These are phyloP conservation scores for Aradus depressus DNA, from an alignment of 2,888 invertebrate species.

Conservation along the genomic window DNA sequence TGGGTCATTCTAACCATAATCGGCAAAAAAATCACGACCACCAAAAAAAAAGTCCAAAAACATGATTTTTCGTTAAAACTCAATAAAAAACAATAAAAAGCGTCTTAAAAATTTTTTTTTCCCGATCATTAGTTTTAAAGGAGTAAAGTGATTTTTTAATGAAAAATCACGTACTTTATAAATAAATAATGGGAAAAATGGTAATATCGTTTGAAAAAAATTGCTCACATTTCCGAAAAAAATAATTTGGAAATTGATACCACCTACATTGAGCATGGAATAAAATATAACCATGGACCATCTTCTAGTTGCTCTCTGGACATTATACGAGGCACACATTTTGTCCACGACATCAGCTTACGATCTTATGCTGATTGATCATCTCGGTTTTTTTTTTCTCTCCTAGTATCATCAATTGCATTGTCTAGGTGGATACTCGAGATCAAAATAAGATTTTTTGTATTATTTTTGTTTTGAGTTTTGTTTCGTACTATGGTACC, in stretches of 20 bases:
- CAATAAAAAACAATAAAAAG: no score
- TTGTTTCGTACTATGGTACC: constrained; percentile 30
- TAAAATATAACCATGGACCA: constrained; percentile 29
- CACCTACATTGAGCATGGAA: constrained; percentile 29
- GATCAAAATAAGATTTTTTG: constrained; percentile 2
- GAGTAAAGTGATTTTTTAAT: no score
- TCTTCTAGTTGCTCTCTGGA: constrained; percentile 27
- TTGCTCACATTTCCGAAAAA: no score
- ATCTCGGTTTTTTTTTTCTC: constrained; percentile 26
- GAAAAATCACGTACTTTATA: no score
- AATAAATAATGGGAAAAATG: no score
- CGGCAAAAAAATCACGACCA: no score
- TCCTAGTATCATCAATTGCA: constrained; percentile 27
- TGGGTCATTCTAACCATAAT: no score
- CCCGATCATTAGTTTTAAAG: no score
- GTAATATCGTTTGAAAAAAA: no score
- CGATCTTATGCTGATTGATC: constrained; percentile 31
- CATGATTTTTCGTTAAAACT: no score
- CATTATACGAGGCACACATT: constrained; percentile 29
- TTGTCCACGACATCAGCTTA: constrained; percentile 30
- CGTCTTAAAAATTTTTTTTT: no score
- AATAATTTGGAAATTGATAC: constrained; percentile 27
- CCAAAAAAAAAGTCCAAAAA: no score
- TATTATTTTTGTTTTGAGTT: constrained; percentile 27
- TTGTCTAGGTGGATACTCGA: constrained; percentile 12